Percentiles rank a stretch among this genome's conserved stretches.
Conservation (phyloP, 2,888 invertebrate genomes). For the Euproctis similis region DNA sequence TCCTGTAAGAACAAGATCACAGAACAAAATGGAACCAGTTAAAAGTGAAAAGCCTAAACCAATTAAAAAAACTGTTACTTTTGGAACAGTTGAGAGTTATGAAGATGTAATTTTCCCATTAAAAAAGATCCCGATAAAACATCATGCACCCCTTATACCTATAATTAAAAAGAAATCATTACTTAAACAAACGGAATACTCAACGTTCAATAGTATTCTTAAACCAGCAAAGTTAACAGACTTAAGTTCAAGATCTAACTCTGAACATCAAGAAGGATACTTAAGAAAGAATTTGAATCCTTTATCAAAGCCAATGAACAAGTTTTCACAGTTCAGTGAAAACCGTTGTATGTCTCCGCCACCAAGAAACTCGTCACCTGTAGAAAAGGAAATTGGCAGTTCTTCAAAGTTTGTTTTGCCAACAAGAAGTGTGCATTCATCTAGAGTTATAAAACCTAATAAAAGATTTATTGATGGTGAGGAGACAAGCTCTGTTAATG, state of each 20-base stretch:
- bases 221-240: slow-evolving; percentile 79
- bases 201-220: slow-evolving; percentile 75
- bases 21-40: slow-evolving; percentile 68
- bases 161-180: slow-evolving; percentile 79
- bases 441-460: slow-evolving; percentile 90
- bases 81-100: slow-evolving; percentile 79
- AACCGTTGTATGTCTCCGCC: slow-evolving; percentile 66
- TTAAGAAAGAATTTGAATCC: slow-evolving; percentile 65
- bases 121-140: slow-evolving; percentile 75
- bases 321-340: slow-evolving; percentile 65
- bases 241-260: slow-evolving; percentile 75
- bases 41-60: slow-evolving; percentile 65
- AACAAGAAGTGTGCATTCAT: slow-evolving; percentile 87
- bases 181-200: slow-evolving; percentile 73
- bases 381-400: slow-evolving; percentile 48
- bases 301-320: slow-evolving; percentile 62
- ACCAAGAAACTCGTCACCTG: slow-evolving; percentile 54
- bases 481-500: slow-evolving; percentile 51
- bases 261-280: slow-evolving; percentile 67
- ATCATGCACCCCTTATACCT: slow-evolving; percentile 76
- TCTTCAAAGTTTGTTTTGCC: slow-evolving; percentile 83
- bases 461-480: slow-evolving; percentile 86
- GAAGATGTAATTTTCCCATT: slow-evolving; percentile 75
- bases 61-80: slow-evolving; percentile 79
- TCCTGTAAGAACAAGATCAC: slow-evolving; percentile 65